Conservation (phyloP, 2,888 invertebrate species). For the Chydorus sphaericus region DNA sequence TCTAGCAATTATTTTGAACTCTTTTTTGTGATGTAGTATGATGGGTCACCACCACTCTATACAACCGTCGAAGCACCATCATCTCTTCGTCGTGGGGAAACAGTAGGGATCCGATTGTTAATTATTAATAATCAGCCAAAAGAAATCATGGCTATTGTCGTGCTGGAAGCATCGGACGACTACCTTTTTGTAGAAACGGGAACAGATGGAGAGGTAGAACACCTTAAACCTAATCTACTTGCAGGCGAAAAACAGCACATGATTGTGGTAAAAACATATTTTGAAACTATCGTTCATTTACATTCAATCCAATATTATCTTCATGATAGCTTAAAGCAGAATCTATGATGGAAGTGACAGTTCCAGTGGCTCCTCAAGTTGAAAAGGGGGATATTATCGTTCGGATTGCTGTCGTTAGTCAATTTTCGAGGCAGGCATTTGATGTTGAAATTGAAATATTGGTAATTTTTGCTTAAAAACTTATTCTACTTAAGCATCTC, state of each 20-base stretch:
- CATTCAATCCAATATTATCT: no score
- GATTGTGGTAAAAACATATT: conserved; percentile 27
- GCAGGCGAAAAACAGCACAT: conserved; percentile 38
- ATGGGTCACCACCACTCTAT: conserved; percentile 34
- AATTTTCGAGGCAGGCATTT: conserved; percentile 29
- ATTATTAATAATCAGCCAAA: conserved; percentile 26
- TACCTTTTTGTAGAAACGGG: conserved; percentile 38
- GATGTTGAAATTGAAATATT: conserved; percentile 25
- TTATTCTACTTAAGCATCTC: no score
- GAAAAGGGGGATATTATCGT: conserved; percentile 33
- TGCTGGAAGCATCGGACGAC: conserved; percentile 33
- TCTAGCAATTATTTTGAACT: not conserved
- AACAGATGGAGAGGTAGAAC: conserved; percentile 32
- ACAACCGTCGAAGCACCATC: conserved; percentile 36
- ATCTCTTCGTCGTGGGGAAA: conserved; percentile 35
- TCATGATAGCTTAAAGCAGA: conserved; percentile 25
- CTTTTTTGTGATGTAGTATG: conserved; percentile 24
- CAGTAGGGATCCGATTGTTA: conserved; percentile 28
- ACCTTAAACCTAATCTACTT: conserved; percentile 32
- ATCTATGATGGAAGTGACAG: conserved; percentile 29
- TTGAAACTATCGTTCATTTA: not conserved
- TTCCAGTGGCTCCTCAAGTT: conserved; percentile 36
- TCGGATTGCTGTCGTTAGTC: conserved; percentile 34
- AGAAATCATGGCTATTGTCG: conserved; percentile 29
- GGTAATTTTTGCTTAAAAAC: conserved; percentile 23